phyloP scores from a whole-genome alignment of 2,797 vertebrate genomes.

The Danionella dracula region DNA sequence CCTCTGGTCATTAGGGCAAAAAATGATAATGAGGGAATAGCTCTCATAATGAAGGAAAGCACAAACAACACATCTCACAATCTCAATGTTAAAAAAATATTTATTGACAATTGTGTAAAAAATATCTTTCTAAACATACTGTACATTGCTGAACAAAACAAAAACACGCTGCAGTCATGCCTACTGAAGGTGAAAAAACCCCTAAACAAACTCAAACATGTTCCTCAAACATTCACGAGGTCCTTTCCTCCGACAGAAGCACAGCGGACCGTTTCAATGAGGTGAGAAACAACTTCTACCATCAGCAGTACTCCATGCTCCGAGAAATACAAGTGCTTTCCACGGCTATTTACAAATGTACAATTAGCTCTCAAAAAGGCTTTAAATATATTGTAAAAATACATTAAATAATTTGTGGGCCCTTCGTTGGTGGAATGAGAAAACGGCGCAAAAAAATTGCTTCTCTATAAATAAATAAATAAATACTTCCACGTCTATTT shows the following conservation, averaged over 20 bases:
- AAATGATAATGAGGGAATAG: too few relatives aligned
- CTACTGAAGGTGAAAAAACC: conserved; percentile 46
- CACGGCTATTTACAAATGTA: conserved; percentile 68
- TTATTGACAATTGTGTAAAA: conserved; percentile 80
- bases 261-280: conserved; percentile 48
- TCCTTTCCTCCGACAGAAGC: conserved; percentile 43
- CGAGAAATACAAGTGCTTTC: conserved; percentile 67
- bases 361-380: conserved; percentile 59
- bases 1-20: too few relatives aligned
- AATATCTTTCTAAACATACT: conserved; percentile 69
- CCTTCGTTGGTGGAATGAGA: conserved; percentile 74
- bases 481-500: conserved; percentile 62
- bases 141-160: conserved; percentile 67
- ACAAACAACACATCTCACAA: too few relatives aligned
- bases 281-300: conserved; percentile 18
- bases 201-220: conserved; percentile 2
- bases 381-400: conserved; percentile 74
- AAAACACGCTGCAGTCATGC: conserved; percentile 61
- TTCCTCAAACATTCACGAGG: conserved; percentile 34
- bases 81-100: conserved; percentile 68
- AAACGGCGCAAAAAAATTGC: conserved; percentile 45
- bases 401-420: conserved; percentile 68
- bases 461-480: conserved; percentile 72
- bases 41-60: too few relatives aligned
- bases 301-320: conserved; percentile 67